Base-by-base conservation (phyloP, 2,113 vertebrate genomes). In the Eulacestoma nigropectus region DNA sequence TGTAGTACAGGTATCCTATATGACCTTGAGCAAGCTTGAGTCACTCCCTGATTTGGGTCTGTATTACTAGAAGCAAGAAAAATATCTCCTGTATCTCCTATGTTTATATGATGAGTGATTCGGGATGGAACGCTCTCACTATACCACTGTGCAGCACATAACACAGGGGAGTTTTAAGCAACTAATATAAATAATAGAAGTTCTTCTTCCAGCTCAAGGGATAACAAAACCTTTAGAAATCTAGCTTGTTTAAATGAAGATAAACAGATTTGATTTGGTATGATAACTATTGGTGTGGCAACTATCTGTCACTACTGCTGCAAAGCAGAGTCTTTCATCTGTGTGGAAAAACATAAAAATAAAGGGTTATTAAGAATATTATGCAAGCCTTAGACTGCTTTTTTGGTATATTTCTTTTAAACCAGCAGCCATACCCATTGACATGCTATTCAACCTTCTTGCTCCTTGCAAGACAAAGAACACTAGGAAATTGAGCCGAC, bases 131-230 rank as follows among this genome's bases (percentile, higher is more conserved):
- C 9, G 0, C 74, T 91, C 53, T 89, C 27, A 35, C 93, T 94
- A 15, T 73, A 93, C 74, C 57, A 12, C 89, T n/a, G 9, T 23
- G 63, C 70, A 92, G 93, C 73, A 44, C 94, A 94, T 95, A 95
- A 67, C 83, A 84, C 88, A 87, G 59, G 52, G n/a, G 69, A 94
- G 63, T 82, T 84, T 95, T 93, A 90, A 95, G 90, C 62, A 85
- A 89, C 83, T 96, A 92, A 91, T 92, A 82, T 97, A 97, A 96
- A 97, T 96, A 96, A 94, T 89, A 95, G 41, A 84, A 68, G 76
- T 57, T 97, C 52, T 93, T 78, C 72, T 93, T 94, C 53, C 65
- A 95, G 69, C 91, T 95, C 57, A 69, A 95, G 89, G 87, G 80
- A 94, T 96, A 96, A 95, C 87, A 95, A 95, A 96, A 94, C 89